These are phyloP conservation scores for Dascyllus trimaculatus DNA, from an alignment of 2,113 vertebrate species.

Conservation along the genomic window DNA sequence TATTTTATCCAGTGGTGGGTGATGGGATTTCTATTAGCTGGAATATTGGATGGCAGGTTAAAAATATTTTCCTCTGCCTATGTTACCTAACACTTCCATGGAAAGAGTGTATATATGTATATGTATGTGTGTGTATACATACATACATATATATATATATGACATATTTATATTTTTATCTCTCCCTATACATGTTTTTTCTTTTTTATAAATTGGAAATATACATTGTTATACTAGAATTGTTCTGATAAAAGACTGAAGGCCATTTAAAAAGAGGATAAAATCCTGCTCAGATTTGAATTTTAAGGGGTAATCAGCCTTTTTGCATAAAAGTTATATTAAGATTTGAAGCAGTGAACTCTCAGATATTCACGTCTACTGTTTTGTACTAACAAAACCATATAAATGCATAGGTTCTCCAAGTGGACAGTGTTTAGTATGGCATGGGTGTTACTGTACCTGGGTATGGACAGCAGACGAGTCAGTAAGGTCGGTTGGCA, in stretches of 20 bases:
- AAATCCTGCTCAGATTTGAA: too few relatives aligned
- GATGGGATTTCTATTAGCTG: conserved; percentile 1
- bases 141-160: too few relatives aligned
- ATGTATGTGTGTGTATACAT: too few relatives aligned
- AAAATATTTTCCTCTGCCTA: not conserved
- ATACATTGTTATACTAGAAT: too few relatives aligned
- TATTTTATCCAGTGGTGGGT: too few relatives aligned
- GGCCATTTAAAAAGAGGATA: too few relatives aligned
- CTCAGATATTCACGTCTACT: not conserved
- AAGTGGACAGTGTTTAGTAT: not conserved
- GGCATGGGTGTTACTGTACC: conserved; percentile 78
- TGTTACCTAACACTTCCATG: not conserved
- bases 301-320: not conserved
- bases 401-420: not conserved
- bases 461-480: conserved; percentile 84
- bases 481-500: conserved; percentile 98
- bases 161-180: too few relatives aligned
- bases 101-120: too few relatives aligned
- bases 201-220: not conserved
- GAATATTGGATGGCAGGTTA: not conserved
- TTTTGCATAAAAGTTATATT: not conserved
- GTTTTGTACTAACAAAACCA: not conserved
- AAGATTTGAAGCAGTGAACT: conserved; percentile 7
- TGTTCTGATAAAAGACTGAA: too few relatives aligned
- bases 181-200: too few relatives aligned